A percentile compares a stretch with the other conserved stretches of the same genome.
These are phyloP conservation scores for Dicerorhinus sumatrensis DNA, from an alignment of 2,113 vertebrate species.

Conservation along the genomic window DNA sequence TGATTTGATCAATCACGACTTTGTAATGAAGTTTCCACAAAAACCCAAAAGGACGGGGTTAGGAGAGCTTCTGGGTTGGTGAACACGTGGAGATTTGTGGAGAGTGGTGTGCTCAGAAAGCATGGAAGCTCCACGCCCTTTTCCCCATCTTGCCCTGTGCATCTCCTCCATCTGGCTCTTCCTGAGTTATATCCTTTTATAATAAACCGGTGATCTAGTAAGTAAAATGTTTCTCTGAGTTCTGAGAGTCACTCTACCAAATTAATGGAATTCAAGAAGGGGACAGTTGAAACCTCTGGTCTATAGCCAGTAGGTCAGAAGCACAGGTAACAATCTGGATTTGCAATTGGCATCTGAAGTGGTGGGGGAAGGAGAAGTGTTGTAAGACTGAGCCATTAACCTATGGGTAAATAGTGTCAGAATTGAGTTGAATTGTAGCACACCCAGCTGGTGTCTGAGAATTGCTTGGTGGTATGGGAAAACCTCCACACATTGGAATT, in stretches of 20 bases:
- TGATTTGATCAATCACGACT: background rate
- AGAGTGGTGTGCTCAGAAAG: rapidly evolving
- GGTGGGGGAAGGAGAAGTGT: too few relatives aligned
- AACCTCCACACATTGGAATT: background rate
- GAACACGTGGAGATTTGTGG: background rate
- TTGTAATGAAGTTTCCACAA: background rate
- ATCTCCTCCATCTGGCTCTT: background rate
- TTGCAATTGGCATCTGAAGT: background rate
- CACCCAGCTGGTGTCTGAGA: background rate
- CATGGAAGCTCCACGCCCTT: background rate
- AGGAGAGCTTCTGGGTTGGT: background rate
- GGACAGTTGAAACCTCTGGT: background rate
- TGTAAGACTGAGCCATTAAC: background rate
- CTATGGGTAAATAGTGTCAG: background rate
- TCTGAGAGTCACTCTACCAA: background rate
- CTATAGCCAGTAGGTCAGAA: background rate
- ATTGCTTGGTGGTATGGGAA: background rate
- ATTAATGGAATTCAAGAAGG: background rate
- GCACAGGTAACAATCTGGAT: background rate
- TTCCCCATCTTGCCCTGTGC: background rate
- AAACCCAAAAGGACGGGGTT: background rate
- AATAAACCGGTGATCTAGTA: background rate
- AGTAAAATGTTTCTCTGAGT: background rate
- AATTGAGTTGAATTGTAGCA: background rate
- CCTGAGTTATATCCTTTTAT: background rate